Base-by-base conservation (phyloP, 2,888 invertebrate genomes). In the Lepidochrysops patricia region DNA sequence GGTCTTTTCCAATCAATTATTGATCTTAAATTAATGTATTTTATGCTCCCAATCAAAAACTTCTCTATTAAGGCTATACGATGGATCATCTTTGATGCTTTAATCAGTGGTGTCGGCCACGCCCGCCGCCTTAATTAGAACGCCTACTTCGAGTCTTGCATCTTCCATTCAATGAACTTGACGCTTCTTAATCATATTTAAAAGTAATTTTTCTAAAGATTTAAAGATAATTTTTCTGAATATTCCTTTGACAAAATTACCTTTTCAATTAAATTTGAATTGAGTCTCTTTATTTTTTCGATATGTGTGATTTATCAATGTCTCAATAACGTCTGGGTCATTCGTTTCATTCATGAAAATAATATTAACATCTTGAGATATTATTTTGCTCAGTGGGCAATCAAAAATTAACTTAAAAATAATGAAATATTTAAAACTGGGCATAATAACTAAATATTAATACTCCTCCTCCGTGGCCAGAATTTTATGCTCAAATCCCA, bases 111-210 rank as follows among this genome's bases (percentile, higher is more conserved):
- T 73, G 62, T 67, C 64, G 66, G 70, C 73, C 75, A 79, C 82
- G 80, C 84, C 83, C 68, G 63, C 69, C 65, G 64, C 63, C 72
- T 77, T 84, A 86, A 87, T 86, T 85, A 82, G 76, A 82, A 80
- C 72, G 76, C 75, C 76, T 74, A 70, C 77, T 73, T 74, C 57
- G 61, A 27, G 26, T 57, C 60, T 65, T 57, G 57, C 57, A 58
- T 32, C 57, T 61, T 59, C 35, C 57, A 57, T 29, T 61, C 54
- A 60, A 61, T 61, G 3, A 43, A 61, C 57, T 29, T 26, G 43
- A 37, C 23, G 25, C 9, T 26, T 35, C 26, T 57, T 7, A 35
- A 57, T 63, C 54, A 52, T 61, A 60, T 58, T 63, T 61, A 34
- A 37, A 29, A 0, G 3, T 1, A 15, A 13, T 7, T 9, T 52